Evolutionary conservation across 2,797 vertebrate species (phyloP).

Genomic region (Rhynchonycteris naso): DNA sequence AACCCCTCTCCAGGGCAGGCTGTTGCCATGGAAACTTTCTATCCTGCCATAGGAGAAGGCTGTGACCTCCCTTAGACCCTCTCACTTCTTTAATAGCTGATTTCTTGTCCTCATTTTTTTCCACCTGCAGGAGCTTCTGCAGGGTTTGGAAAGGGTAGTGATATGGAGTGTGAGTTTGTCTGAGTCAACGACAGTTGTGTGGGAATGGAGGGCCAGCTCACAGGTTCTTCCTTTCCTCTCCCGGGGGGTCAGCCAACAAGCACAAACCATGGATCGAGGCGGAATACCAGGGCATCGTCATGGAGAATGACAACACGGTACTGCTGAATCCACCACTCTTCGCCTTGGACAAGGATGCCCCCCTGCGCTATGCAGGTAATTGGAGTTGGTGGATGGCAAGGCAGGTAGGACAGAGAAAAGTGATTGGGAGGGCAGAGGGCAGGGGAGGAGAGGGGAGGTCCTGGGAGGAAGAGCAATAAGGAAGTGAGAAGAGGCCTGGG

Average conservation of each 20-base stretch:
- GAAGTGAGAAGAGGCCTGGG: background rate
- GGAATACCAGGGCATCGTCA: constrained; percentile 99
- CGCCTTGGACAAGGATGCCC: constrained; percentile 99
- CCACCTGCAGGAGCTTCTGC: background rate
- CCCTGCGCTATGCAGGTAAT: constrained; percentile 96
- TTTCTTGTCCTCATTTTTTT: background rate
- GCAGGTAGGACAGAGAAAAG: background rate
- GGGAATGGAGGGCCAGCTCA: constrained; percentile 1
- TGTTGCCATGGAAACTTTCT: constrained; percentile 40
- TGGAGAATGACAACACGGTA: constrained; percentile 99
- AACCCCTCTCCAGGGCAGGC: background rate
- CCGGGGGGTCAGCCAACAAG: constrained; percentile 93
- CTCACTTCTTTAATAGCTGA: background rate
- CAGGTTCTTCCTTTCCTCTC: constrained; percentile 18
- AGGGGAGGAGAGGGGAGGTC: background rate
- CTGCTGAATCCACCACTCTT: constrained; percentile 97
- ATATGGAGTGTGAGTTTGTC: background rate
- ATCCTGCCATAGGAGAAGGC: background rate
- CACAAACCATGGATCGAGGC: constrained; percentile 99
- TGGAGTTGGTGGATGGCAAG: background rate
- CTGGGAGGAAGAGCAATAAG: background rate
- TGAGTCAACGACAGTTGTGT: background rate
- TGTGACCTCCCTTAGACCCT: background rate
- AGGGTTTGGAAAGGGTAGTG: background rate
- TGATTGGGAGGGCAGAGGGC: background rate